Evolutionary conservation across 2,888 invertebrate species (phyloP), one percentile per base, ranked within the genome.

Genomic region (Catocala nupta): DNA sequence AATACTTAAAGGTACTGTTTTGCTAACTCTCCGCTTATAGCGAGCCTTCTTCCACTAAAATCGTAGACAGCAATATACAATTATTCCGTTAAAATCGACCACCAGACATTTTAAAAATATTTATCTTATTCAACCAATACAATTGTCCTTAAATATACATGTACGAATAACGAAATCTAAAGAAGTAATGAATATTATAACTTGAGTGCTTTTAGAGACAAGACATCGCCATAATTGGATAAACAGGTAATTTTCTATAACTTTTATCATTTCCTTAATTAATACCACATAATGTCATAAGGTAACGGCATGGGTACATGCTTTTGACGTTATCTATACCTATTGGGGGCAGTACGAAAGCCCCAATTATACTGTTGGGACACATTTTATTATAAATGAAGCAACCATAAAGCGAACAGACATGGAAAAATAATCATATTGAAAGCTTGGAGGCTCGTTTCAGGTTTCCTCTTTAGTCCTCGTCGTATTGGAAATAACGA

Each of bases 371-470:
- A 67, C 84, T 76, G 58, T 65, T 34, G 84, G 82, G 84, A 76
- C 77, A 70, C 75, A 80, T 85, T 78, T 71, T 69, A 68, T 72
- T 76, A 77, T 65, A 80, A 78, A 76, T 70, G 61, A 71, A 69
- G 42, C 55, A 69, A 59, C 70, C 75, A 73, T 78, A 77, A 83
- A 81, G 75, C 68, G 65, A 78, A 79, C 68, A 80, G 70, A 79
- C 77, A 77, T 72, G 76, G 62, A 83, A 81, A 82, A 78, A 79
- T 82, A 84, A 84, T 85, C 78, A 83, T 77, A 74, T 70, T 82
- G 79, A 85, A 84, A 85, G 81, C 81, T 71, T 39, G 60, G 53
- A 54, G 50, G 43, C 63, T 62, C 55, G 54, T 62, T 65, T 49
- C 47, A 54, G 13, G 36, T 34, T 42, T 33, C 62, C 69, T 71